These are phyloP conservation scores for Echeneis naucrates DNA, from an alignment of 2,797 vertebrate species.

Conservation along the genomic window DNA sequence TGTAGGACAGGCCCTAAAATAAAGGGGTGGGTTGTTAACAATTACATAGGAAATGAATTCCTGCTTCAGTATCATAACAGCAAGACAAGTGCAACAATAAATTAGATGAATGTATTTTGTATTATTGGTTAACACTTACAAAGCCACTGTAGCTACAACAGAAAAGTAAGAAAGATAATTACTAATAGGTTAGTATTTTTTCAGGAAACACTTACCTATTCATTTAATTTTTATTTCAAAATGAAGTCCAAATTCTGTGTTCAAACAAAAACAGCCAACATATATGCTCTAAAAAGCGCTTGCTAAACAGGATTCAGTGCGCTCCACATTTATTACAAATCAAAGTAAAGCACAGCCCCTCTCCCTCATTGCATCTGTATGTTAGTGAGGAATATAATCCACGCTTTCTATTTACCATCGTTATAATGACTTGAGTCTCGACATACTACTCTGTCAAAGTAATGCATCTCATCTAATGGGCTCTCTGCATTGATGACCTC, in stretches of 20 bases:
- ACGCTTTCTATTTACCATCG: constrained; percentile 36
- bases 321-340: constrained; percentile 27
- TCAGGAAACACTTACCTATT: no score
- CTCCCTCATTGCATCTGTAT: neutral
- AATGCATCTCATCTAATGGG: constrained; percentile 43
- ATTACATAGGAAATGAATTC: neutral
- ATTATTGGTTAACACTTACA: neutral
- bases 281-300: neutral
- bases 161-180: neutral
- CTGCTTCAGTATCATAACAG: neutral
- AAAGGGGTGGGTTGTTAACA: neutral
- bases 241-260: neutral
- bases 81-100: neutral
- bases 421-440: constrained; percentile 29
- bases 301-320: constrained; percentile 5
- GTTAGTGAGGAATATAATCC: constrained; percentile 20
- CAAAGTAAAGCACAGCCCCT: constrained; percentile 29
- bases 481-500: constrained; percentile 33
- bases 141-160: neutral
- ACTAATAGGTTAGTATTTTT: neutral
- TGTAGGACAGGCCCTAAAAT: neutral
- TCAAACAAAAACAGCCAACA: neutral
- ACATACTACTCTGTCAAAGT: constrained; percentile 30
- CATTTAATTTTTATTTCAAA: no score
- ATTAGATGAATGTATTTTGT: neutral